Conservation (phyloP, 2,888 invertebrate genomes). For the Globia sparganii region DNA sequence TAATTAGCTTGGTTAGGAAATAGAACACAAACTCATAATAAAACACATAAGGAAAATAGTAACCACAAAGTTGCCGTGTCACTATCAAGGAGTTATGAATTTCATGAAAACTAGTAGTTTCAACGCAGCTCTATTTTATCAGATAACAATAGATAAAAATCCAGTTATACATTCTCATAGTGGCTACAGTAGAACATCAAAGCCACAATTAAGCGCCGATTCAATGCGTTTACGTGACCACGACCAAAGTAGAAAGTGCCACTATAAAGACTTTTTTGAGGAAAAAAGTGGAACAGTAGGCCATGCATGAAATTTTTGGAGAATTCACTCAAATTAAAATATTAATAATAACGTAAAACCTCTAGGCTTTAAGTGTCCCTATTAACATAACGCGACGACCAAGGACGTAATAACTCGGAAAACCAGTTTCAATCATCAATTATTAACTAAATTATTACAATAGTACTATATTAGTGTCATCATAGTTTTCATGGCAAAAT, state of each 20-base stretch:
- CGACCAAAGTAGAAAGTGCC: slow-evolving; percentile 71
- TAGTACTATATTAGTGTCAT: slow-evolving; percentile 34
- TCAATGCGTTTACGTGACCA: slow-evolving; percentile 59
- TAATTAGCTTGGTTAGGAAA: background rate
- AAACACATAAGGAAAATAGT: slow-evolving; percentile 39
- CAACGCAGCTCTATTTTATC: slow-evolving; percentile 57
- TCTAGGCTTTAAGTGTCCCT: slow-evolving; percentile 48
- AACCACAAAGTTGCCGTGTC: slow-evolving; percentile 19
- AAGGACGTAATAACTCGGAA: slow-evolving; percentile 79
- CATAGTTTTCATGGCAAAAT: slow-evolving; percentile 1
- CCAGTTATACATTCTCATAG: slow-evolving; percentile 32
- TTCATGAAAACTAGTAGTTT: slow-evolving; percentile 36
- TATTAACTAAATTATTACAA: slow-evolving; percentile 69
- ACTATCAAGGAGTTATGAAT: slow-evolving; percentile 36
- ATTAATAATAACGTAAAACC: slow-evolving; percentile 26
- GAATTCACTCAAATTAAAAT: slow-evolving; percentile 31
- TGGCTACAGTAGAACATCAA: slow-evolving; percentile 29
- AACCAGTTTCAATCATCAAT: slow-evolving; percentile 80
- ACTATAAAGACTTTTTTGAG: slow-evolving; percentile 61
- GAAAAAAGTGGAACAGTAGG: slow-evolving; percentile 72
- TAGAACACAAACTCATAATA: background rate
- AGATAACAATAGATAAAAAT: slow-evolving; percentile 70
- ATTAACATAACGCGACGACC: slow-evolving; percentile 75
- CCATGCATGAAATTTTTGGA: slow-evolving; percentile 64
- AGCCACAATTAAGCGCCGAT: slow-evolving; percentile 42